Evolutionary conservation across 92 coral and sea anemone genomes (phyloP).

Genomic region (Zoanthus sociatus): DNA sequence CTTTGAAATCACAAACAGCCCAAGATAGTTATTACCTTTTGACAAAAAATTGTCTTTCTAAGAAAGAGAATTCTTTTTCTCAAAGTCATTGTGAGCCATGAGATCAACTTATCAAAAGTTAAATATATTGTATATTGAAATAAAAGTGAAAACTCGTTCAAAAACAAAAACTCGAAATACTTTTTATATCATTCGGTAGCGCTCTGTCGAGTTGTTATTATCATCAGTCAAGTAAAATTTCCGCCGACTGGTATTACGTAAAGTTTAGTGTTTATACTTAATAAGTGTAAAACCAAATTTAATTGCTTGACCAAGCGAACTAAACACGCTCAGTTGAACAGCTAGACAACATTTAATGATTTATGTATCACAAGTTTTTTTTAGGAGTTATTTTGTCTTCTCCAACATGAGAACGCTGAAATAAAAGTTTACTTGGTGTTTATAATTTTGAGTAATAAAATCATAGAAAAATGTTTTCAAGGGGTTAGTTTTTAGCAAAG

Average conservation of each 20-base stretch:
- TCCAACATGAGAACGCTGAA: constrained; percentile 24
- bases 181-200: neutral
- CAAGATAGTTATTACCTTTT: no score
- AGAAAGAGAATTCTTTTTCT: neutral
- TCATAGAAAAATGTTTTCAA: constrained; percentile 1
- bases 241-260: neutral
- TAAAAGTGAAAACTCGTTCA: no score
- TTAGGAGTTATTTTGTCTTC: neutral
- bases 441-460: constrained; percentile 19
- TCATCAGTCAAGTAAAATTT: neutral
- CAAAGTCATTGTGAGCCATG: neutral
- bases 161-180: no score
- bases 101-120: neutral
- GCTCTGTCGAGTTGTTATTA: neutral
- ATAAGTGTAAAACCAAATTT: neutral
- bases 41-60: neutral
- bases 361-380: neutral
- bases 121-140: no score
- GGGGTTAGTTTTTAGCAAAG: neutral
- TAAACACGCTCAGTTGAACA: neutral
- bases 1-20: neutral
- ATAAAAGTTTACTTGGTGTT: constrained; percentile 2
- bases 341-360: no score
- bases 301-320: neutral
- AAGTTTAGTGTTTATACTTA: neutral